These are phyloP conservation scores for Ceratina japonica DNA, from an alignment of 1,140 invertebrate genomes.

Conservation along the genomic window DNA sequence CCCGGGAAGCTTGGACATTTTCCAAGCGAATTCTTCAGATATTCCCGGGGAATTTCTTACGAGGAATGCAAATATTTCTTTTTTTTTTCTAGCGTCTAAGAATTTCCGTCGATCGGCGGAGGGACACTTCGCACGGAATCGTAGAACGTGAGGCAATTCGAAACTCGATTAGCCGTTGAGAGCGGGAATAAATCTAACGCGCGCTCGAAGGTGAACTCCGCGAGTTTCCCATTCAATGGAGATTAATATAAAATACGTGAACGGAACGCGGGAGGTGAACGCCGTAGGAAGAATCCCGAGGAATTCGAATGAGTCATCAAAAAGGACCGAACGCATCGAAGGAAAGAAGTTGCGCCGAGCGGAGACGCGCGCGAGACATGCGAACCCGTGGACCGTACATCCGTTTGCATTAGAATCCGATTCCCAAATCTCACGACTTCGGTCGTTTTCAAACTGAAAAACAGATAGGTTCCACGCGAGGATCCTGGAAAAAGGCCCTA, in stretches of 20 bases:
- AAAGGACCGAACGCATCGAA: background rate
- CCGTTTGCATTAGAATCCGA: constrained; percentile 28
- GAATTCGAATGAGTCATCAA: constrained; percentile 33
- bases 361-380: constrained; percentile 12
- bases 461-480: too few species aligned
- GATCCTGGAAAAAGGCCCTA: too few species aligned
- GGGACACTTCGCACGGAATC: too few species aligned
- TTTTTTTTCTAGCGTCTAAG: background rate
- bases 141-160: too few species aligned
- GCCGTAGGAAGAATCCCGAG: constrained; percentile 1
- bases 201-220: background rate
- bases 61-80: background rate
- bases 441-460: background rate
- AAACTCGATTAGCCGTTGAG: too few species aligned
- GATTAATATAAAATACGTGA: constrained; percentile 10
- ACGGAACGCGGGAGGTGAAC: background rate
- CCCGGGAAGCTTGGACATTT: background rate
- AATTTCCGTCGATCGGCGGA: too few species aligned
- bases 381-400: constrained; percentile 1
- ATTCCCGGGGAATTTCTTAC: background rate
- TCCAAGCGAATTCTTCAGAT: background rate
- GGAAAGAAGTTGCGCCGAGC: background rate
- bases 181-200: too few species aligned
- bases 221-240: background rate
- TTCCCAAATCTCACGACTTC: background rate